phyloP scores from a whole-genome alignment of 2,888 invertebrate species.

The Philonicus albiceps region DNA sequence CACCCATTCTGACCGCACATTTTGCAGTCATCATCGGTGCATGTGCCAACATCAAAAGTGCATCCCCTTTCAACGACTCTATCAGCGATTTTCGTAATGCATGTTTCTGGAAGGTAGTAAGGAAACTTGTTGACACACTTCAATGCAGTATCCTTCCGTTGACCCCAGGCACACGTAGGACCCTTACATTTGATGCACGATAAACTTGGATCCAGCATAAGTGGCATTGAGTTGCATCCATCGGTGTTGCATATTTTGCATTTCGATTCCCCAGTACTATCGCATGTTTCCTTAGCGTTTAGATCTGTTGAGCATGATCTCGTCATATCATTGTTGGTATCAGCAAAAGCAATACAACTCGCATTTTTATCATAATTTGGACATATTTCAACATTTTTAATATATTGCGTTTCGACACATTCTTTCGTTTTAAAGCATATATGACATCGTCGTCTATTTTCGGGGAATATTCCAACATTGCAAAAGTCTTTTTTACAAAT shows the following conservation, averaged over 20 bases:
- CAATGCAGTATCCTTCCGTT: slow-evolving; percentile 11
- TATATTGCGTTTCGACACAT: slow-evolving; percentile 45
- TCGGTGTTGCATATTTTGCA: slow-evolving; percentile 27
- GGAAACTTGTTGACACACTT: slow-evolving; percentile 47
- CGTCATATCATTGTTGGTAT: slow-evolving; percentile 30
- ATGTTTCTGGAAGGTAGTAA: slow-evolving; percentile 50
- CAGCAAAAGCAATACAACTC: slow-evolving; percentile 51
- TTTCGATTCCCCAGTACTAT: background rate
- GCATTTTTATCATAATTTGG: slow-evolving; percentile 49
- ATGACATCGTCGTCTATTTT: slow-evolving; percentile 51
- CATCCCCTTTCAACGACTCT: slow-evolving; percentile 49
- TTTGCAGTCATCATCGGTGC: slow-evolving; percentile 43
- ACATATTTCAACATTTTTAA: slow-evolving; percentile 47
- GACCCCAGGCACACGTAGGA: slow-evolving; percentile 48
- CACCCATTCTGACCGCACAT: slow-evolving; percentile 48
- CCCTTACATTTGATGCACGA: slow-evolving; percentile 49
- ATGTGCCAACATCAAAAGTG: slow-evolving; percentile 49
- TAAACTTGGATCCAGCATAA: slow-evolving; percentile 46
- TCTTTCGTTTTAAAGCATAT: slow-evolving; percentile 49
- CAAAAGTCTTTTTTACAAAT: slow-evolving; percentile 48
- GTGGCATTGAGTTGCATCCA: slow-evolving; percentile 49
- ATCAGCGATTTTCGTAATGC: slow-evolving; percentile 45
- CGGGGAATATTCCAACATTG: slow-evolving; percentile 52
- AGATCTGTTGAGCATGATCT: slow-evolving; percentile 34
- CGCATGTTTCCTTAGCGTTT: background rate